Evolutionary conservation across 1,140 invertebrate species (phyloP), one percentile per base, ranked within the genome.

Genomic region (Leptopilina boulardi): DNA sequence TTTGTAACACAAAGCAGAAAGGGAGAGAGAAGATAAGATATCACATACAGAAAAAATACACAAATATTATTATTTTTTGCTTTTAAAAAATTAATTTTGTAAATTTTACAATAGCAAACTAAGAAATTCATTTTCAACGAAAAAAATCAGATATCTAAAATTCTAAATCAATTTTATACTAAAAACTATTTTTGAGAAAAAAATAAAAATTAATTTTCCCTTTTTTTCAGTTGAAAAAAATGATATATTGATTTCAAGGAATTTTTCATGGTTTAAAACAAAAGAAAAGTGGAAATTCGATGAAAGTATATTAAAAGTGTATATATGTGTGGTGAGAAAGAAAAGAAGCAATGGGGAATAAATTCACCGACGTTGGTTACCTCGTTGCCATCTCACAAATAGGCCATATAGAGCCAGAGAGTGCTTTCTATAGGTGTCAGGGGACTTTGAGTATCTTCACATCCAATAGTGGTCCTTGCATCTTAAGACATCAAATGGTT

Each of bases 391-490:
- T 81, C 75, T 80, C 76, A 73, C 76, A 83, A 84, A 84, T 84
- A 83, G 81, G 80, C 83, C 78, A 80, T 80, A 75, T 73, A 80
- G 79, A 81, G 79, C 71, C 75, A 77, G 79, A n/a, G n/a, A 84
- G 83, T 83, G 80, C 79, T 79, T 81, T 75, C 76, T 82, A 80
- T 78, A 72, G 81, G 79, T 78, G 79, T 71, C 82, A 76, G 47
- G 80, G 78, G 78, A 79, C 76, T 59, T 77, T 4, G 47, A 51
- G 47, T 51, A 18, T 51, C 47, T n/a, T 51, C 47, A 51, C 47
- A 51, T n/a, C 47, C 56, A 76, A 77, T 80, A 13, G 19, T 18
- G 54, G 73, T 78, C 51, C 73, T 74, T 38, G 34, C 73, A 59
- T 76, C 54, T 42, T 34, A 77, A 81, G 70, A 78, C 73, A 73